Evolutionary conservation across 2,113 vertebrate species (phyloP).

Genomic region (Myotis lucifugus): DNA sequence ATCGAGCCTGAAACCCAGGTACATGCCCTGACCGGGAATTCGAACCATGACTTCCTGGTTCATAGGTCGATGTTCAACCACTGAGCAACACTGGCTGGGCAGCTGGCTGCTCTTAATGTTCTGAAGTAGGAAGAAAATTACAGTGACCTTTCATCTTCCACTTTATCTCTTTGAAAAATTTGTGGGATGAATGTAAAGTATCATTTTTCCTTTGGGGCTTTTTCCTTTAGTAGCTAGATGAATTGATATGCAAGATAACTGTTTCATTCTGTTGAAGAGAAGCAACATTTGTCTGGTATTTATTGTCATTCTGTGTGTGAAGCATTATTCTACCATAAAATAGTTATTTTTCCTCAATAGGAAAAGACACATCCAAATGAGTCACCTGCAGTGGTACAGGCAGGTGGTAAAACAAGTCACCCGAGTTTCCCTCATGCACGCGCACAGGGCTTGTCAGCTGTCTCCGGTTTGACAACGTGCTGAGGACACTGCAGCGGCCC

Average conservation of each 20-base stretch:
- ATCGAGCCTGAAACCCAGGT: too few relatives aligned
- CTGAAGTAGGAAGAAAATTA: conserved; percentile 40
- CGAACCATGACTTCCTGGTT: too few relatives aligned
- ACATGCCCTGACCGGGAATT: too few relatives aligned
- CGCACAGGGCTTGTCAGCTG: background rate
- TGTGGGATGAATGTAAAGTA: conserved; percentile 15
- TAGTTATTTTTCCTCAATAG: conserved; percentile 12
- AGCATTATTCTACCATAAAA: background rate
- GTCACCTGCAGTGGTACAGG: background rate
- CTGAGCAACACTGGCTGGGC: too few relatives aligned
- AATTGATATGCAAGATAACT: conserved; percentile 50
- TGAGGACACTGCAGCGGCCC: background rate
- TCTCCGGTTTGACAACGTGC: background rate
- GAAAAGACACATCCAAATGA: conserved; percentile 22
- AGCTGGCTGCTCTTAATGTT: background rate
- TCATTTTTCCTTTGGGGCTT: conserved; percentile 15
- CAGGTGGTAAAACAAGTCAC: conserved; percentile 23
- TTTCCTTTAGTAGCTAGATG: conserved; percentile 27
- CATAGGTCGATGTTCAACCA: too few relatives aligned
- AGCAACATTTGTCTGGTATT: conserved; percentile 5
- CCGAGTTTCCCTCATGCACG: background rate
- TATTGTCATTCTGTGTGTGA: background rate
- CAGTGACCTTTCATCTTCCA: conserved; percentile 48
- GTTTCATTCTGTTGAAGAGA: conserved; percentile 35
- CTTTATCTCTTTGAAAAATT: conserved; percentile 37